A percentile compares a stretch with the other conserved stretches of the same genome.
These are phyloP conservation scores for Pachyseris speciosa DNA, from an alignment of 64 coral and sea anemone species.

Conservation along the genomic window DNA sequence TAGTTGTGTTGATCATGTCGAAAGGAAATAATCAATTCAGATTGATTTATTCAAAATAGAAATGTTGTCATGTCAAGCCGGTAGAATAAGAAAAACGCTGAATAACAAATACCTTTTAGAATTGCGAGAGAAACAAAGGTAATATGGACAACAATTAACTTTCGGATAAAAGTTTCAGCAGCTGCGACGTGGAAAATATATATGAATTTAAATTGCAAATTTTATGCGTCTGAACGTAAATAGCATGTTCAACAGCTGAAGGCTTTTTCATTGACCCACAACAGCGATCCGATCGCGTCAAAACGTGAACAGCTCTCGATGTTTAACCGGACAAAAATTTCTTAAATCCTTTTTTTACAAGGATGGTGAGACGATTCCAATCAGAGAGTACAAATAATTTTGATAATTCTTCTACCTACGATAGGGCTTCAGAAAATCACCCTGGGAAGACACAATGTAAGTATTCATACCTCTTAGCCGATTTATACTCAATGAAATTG, in stretches of 20 bases:
- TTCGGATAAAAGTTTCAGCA: background rate
- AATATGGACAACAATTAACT: background rate
- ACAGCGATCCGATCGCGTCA: background rate
- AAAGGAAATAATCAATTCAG: too few relatives aligned
- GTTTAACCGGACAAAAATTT: background rate
- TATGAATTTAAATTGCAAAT: conserved; percentile 59
- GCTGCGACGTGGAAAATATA: conserved; percentile 25
- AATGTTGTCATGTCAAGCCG: too few relatives aligned
- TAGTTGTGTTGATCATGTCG: too few relatives aligned
- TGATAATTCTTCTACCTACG: background rate
- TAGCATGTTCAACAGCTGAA: conserved; percentile 12
- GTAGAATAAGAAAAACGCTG: background rate
- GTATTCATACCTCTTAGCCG: background rate
- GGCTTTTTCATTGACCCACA: background rate
- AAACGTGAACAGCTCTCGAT: background rate
- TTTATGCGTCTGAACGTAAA: background rate
- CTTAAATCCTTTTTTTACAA: background rate
- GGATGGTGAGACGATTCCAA: conserved; percentile 30
- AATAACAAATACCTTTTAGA: background rate
- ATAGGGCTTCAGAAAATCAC: background rate
- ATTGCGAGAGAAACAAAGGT: background rate
- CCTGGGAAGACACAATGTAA: background rate
- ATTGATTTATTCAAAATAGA: too few relatives aligned
- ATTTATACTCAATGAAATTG: background rate
- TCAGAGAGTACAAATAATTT: background rate